A percentile compares a stretch with the other conserved stretches of the same genome.
These are phyloP conservation scores for Catharus ustulatus DNA, from an alignment of 2,797 vertebrate species.

Conservation along the genomic window DNA sequence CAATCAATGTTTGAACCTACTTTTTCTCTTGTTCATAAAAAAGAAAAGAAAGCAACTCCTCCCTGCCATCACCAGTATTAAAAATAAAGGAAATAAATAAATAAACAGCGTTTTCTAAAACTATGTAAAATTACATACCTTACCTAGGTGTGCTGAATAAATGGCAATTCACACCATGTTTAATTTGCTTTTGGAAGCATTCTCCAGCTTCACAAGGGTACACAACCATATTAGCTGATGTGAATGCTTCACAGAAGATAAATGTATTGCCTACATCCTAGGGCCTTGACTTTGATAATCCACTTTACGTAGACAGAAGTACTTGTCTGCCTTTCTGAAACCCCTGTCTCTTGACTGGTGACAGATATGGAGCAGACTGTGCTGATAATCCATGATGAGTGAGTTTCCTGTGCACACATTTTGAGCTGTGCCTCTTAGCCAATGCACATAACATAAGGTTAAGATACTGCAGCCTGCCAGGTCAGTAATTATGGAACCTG, in stretches of 20 bases:
- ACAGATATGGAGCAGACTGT: background rate
- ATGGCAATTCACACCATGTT: background rate
- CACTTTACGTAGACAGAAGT: background rate
- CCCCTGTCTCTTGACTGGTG: background rate
- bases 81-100: background rate
- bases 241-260: background rate
- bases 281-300: background rate
- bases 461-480: background rate
- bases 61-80: background rate
- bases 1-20: background rate
- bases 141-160: background rate
- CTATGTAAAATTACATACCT: background rate
- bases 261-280: background rate
- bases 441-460: background rate
- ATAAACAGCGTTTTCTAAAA: background rate
- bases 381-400: background rate
- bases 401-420: background rate
- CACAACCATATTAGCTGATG: background rate
- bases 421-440: background rate
- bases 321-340: background rate
- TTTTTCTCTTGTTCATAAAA: background rate
- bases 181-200: background rate
- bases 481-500: background rate
- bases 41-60: background rate
- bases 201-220: background rate